These are phyloP conservation scores for Echinometra lucunter DNA, from an alignment of 53 echinoderm and acorn worm genomes.

Conservation along the genomic window DNA sequence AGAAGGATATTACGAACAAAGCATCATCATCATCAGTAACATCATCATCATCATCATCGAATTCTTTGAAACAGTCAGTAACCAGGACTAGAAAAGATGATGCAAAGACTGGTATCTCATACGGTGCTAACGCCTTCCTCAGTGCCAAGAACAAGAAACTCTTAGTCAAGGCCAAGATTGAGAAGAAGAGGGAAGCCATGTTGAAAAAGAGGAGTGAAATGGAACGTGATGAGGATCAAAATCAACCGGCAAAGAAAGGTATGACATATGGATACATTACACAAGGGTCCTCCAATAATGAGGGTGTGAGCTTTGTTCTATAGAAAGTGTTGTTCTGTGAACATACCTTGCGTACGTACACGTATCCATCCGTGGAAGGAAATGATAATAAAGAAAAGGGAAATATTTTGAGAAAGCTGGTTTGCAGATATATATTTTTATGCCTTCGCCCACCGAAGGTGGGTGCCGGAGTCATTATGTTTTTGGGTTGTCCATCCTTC, in stretches of 20 bases:
- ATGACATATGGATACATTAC: not conserved
- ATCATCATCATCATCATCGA: not conserved
- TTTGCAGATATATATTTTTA: too few relatives aligned
- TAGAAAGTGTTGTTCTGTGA: too few relatives aligned
- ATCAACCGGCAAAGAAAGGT: conserved; percentile 57
- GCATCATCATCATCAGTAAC: not conserved
- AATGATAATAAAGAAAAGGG: too few relatives aligned
- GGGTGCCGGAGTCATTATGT: too few relatives aligned
- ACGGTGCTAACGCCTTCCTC: conserved; percentile 87
- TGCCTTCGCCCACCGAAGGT: too few relatives aligned
- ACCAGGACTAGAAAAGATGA: conserved; percentile 70
- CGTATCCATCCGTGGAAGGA: too few relatives aligned
- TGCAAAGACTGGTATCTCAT: conserved; percentile 70
- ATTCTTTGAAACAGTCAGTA: conserved; percentile 43
- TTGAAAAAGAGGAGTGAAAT: conserved; percentile 26
- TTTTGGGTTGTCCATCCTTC: too few relatives aligned
- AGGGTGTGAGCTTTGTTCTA: too few relatives aligned
- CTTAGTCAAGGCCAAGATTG: conserved; percentile 71
- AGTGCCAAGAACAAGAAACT: conserved; percentile 80
- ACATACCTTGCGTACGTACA: too few relatives aligned
- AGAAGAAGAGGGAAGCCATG: conserved; percentile 58
- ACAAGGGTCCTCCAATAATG: too few relatives aligned
- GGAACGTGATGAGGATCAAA: not conserved
- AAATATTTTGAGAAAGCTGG: too few relatives aligned
- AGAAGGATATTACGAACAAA: conserved; percentile 30